Evolutionary conservation across 2,888 invertebrate species (phyloP).

Genomic region (Acleris laterana): DNA sequence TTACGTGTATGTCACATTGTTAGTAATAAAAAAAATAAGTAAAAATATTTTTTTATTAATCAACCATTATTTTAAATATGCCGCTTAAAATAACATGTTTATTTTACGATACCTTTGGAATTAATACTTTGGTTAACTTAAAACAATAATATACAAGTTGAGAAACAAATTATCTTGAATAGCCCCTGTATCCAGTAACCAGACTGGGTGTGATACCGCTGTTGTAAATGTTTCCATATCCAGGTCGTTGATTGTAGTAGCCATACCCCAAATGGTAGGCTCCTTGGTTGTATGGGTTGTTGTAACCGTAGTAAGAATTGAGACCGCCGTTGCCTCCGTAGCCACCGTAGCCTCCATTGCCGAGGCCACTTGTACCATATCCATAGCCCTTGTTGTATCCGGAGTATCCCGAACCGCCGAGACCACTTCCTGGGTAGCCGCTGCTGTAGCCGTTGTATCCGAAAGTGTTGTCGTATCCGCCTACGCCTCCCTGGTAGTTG

Average conservation of each 20-base stretch:
- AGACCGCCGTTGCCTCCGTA: constrained; percentile 85
- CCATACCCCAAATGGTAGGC: constrained; percentile 85
- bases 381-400: constrained; percentile 34
- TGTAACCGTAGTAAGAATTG: constrained; percentile 84
- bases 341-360: constrained; percentile 74
- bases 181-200: constrained; percentile 81
- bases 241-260: constrained; percentile 73
- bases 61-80: constrained; percentile 24
- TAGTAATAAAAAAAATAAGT: constrained; percentile 74
- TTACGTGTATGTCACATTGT: constrained; percentile 71
- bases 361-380: constrained; percentile 26
- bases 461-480: constrained; percentile 42
- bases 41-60: constrained; percentile 46
- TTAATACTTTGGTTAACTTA: constrained; percentile 63
- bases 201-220: constrained; percentile 75
- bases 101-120: constrained; percentile 58
- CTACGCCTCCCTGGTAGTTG: constrained; percentile 38
- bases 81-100: constrained; percentile 36
- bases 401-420: constrained; percentile 40
- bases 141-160: neutral
- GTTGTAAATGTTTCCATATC: constrained; percentile 71
- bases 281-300: constrained; percentile 81
- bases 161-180: constrained; percentile 59
- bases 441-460: constrained; percentile 43
- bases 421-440: constrained; percentile 42